phyloP scores from a whole-genome alignment of 2,888 invertebrate species.

The Eretmocerus hayati region DNA sequence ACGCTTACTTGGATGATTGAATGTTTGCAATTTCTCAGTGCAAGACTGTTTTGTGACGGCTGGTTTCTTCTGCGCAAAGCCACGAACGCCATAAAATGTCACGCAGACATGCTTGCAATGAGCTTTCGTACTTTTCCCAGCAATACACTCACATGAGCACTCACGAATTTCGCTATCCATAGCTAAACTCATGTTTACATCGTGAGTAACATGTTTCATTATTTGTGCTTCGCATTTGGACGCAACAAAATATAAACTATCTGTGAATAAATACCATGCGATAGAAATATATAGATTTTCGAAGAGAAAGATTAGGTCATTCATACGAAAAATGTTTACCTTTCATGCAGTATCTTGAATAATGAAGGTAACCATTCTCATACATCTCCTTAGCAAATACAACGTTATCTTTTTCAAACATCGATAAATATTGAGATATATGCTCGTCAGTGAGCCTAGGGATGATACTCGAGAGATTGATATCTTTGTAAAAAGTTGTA shows the following conservation, averaged over 20 bases:
- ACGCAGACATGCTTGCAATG: conserved; percentile 9
- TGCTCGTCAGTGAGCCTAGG: not conserved
- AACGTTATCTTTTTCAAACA: not conserved
- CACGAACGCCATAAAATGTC: not conserved
- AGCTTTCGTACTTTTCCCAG: conserved; percentile 3
- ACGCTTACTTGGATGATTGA: conserved; percentile 1
- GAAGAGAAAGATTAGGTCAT: fast-evolving
- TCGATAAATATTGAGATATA: not conserved
- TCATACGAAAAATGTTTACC: not conserved
- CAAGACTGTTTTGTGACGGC: not conserved
- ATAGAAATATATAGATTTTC: fast-evolving
- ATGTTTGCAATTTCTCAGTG: conserved; percentile 7
- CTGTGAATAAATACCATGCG: not conserved
- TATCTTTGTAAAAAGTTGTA: not conserved
- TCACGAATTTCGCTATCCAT: not conserved
- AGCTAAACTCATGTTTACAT: not conserved
- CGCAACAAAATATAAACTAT: not conserved
- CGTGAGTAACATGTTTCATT: not conserved
- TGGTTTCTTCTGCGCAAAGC: not conserved
- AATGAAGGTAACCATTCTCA: not conserved
- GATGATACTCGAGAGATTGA: not conserved
- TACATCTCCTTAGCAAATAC: not conserved
- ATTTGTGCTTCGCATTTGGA: conserved; percentile 4
- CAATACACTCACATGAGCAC: conserved; percentile 6
- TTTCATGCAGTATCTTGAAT: not conserved